Evolutionary conservation across 2,113 vertebrate species (phyloP), one percentile per base, ranked within the genome.

Genomic region (Microcebus ravelobensis): DNA sequence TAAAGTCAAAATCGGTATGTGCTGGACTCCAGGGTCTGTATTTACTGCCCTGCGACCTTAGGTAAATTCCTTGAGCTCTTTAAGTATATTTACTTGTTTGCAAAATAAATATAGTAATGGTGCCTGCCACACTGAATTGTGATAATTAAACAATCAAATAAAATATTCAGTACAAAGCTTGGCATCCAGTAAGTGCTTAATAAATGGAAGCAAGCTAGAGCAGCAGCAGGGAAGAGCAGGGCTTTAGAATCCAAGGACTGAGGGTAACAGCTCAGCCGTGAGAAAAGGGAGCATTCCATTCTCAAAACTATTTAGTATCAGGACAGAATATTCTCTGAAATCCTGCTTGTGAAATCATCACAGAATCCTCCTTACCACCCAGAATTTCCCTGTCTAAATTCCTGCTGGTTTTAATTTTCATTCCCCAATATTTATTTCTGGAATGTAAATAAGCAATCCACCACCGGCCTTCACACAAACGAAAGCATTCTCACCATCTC

Each of bases 401-500:
- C 71, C 57, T 88, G 45, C 68, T 96, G 90, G 92, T 55, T 96
- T 96, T 59, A 70, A 79, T 77, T 97, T 94, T 76, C 88, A 80
- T 90, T 92, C 90, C 91, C 90, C 74, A 79, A 77, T 90, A 95
- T 96, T 95, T 90, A 55, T 92, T 95, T 92, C 86, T 95, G 39
- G 36, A 93, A 61, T 52, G 42, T 91, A 97, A 97, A 97, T 76
- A 96, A 96, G 93, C 83, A 87, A 20, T 45, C 82, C 20, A 11
- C 0, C 20, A 63, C 25, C 11, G 59, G 80, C 55, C 61, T 82
- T 88, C 81, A 52, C 23, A 63, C 39, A 27, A 55, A 79, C 1
- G 63, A 73, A 71, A 88, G 34, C 15, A 4, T 79, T 95, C 89
- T 77, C 79, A 14, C 14, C 61, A 1, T 95, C 89, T 77, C 79